Base-by-base conservation (phyloP, 2,888 invertebrate genomes). In the Eulithis prunata region DNA sequence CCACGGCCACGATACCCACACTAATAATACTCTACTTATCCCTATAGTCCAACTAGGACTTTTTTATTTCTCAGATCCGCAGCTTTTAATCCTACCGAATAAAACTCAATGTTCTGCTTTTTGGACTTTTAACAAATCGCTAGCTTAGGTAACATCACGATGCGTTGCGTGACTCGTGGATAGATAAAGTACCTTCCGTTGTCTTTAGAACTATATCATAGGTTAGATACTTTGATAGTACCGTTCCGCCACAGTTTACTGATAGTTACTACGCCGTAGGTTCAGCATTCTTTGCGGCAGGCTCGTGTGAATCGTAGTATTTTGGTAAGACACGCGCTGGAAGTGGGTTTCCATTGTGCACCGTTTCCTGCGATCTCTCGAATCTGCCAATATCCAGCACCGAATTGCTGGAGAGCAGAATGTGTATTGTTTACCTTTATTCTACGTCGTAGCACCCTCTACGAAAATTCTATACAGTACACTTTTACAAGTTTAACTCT, bases 251-350 rank as follows among this genome's bases (percentile, higher is more conserved):
- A 56, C 51, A 64, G 55, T 21, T 36, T 11, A 51, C 11, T 36
- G 14, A 59, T n/a, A 59, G 58, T 59, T 49, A 49, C 54, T 55
- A 13, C 6, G 41, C 10, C 21, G 46, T 46, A 62, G 46, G 38
- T 52, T 57, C n/a, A 55, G 65, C 72, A 75, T 78, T 75, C 71
- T 57, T 64, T 64, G 64, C 68, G 61, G 56, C 52, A 64, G 65
- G 62, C 51, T 72, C 62, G 60, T 73, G 59, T 54, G 61, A 55
- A 64, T 62, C 52, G 65, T 70, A 66, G 60, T 68, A 56, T 53
- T 62, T 68, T 61, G 13, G 57, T 57, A 21, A 54, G 46, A 43
- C 58, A 21, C 6, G 21, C 10, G n/a, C 14, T 38, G 28, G 21
- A 7, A n/a, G 64, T 55, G 43, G 38, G 70, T 71, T 68, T 75